Evolutionary conservation across 64 coral and sea anemone genomes (phyloP), one percentile per base, ranked within the genome.

Genomic region (Stichodactyla helianthus): DNA sequence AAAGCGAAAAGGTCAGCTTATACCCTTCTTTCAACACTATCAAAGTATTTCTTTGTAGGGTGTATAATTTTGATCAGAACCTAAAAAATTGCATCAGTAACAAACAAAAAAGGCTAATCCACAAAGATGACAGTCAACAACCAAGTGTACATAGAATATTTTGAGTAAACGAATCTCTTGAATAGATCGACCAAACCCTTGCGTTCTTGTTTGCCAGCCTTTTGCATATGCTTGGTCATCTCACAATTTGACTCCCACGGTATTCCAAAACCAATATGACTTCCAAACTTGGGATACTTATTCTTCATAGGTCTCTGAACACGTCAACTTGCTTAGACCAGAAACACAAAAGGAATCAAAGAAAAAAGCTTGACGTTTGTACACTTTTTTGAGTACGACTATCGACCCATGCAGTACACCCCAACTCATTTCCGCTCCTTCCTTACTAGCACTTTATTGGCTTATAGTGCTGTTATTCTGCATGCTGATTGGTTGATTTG

Each of bases 141-240:
- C 20, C 17, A 81, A 52, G 78, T 81, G 4, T 81, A 81, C 31
- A 81, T 54, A 52, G 53, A 81, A 81, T 81, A 16, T 51, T 81
- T 81, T 81, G 25, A 19, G 78, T 81, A 81, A 81, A 81, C 78
- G 35, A 81, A 81, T 81, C 78, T 81, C 78, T 81, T 81, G 52
- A 81, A 81, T 53, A 81, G 78, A 52, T 81, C 53, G 78, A 81
- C 35, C 78, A 5, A 81, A 20, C 78, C 78, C 52, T 81, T 52
- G 51, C 52, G 0, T 17, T 78, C 25, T 74, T 52, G 77, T 22
- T 80, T 80, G 78, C 16, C 18, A 5, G 78, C 13, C 50, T 52
- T 0, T 71, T 57, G 55, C 18, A n/a, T 20, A n/a, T 5, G 22
- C 68, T 74, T 74, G 27, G 23, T 74, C n/a, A 58, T 58, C 55